Evolutionary conservation across 1,140 invertebrate genomes (phyloP).

Genomic region (Delia radicum): DNA sequence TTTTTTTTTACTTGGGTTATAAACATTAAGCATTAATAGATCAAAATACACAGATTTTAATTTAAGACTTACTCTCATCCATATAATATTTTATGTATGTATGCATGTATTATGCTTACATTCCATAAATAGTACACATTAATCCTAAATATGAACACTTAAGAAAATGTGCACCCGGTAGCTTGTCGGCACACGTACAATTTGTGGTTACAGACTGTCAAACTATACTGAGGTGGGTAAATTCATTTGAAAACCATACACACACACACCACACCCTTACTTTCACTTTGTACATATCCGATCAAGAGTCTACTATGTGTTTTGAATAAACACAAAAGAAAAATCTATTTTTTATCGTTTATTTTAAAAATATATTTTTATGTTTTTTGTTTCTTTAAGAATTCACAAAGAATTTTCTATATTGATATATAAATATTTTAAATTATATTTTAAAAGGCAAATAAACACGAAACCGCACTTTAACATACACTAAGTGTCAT

Average conservation of each 20-base stretch:
- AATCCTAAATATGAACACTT: neutral
- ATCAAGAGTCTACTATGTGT: neutral
- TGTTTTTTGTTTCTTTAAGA: no score
- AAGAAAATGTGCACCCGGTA: neutral
- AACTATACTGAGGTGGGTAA: neutral
- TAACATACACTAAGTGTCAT: neutral
- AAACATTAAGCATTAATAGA: no score
- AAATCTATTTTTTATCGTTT: neutral
- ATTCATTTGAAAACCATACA: no score
- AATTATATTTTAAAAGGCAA: neutral
- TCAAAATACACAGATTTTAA: no score
- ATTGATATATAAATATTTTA: no score
- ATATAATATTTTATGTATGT: no score
- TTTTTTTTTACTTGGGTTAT: no score
- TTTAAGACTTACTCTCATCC: no score
- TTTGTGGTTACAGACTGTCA: neutral
- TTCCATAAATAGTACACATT: neutral
- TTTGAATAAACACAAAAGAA: neutral
- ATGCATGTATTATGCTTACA: no score
- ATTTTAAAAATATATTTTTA: neutral
- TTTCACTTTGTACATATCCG: neutral
- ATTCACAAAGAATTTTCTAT: no score
- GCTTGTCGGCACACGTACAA: neutral
- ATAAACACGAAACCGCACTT: neutral
- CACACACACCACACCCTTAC: neutral